Evolutionary conservation across 1,140 invertebrate genomes (phyloP), one percentile per base, ranked within the genome.

Genomic region (Drosophila tani): DNA sequence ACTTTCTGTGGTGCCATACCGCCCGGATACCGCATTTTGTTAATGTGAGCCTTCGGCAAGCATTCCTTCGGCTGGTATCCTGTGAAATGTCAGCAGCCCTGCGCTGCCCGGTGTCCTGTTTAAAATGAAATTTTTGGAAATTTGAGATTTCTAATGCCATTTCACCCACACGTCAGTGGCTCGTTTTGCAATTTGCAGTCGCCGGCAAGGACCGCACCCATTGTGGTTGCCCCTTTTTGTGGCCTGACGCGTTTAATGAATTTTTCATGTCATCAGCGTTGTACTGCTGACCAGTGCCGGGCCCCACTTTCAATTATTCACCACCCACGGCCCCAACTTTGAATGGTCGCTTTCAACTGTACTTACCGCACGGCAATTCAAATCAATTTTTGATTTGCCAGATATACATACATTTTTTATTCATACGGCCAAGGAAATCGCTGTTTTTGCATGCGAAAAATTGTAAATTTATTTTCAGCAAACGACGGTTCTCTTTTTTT

Each of bases 331-430:
- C 14, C 50, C 29, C 65, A 63, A 56, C 35, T 56, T 56, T 56
- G 19, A 56, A 56, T 56, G 53, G 53, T 21, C 8, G 53, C 53
- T 56, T 68, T 91, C 79, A 76, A 82, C 82, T 86, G 75, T 91
- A 68, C 71, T 91, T 77, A 91, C 85, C 85, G 82, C 85, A 85
- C 67, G 56, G 70, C 79, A 70, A 90, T 90, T 85, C 79, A 90
- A 91, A 90, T 90, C 81, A 90, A 90, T 90, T 90, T 90, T 90
- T 88, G 85, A 90, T 88, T 83, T 69, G 51, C 46, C 79, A 69
- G 59, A 67, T 79, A 60, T 84, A 21, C 8, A 8, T 55, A 43
- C 53, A 80, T 75, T 75, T 69, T 69, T 69, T 81, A 68, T 81
- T 74, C 62, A 46, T 50, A 53, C 19, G 15, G 35, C 38, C 55